Base-by-base conservation (phyloP, 2,797 vertebrate species). In the Bradypodion ventrale region DNA sequence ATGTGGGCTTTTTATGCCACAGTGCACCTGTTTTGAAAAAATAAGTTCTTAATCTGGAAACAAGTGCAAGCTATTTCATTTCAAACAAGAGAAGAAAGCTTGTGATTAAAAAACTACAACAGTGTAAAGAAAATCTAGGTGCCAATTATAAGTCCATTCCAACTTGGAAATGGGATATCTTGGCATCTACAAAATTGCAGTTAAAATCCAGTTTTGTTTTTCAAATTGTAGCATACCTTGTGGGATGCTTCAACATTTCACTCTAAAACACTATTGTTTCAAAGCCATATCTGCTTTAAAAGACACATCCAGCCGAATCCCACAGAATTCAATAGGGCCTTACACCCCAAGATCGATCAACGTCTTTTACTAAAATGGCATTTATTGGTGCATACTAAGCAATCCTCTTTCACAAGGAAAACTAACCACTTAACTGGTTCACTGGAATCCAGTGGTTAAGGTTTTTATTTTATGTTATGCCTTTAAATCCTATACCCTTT, bases 1-100 rank as follows among this genome's bases (percentile, higher is more conserved):
- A 81, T 77, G 95, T 94, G 95, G 95, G 87, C 78, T 62, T 79
- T 40, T 4, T 42, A 27, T 7, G 1, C 32, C 68, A 66, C 10
- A 42, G 10, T 15, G 27, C 16, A 59, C n/a, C 3, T 37, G 21
- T 66, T 68, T 74, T 32, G 52, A 52, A 7, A 37, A 40, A 75
- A 56, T 35, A 42, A 29, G 16, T 13, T 66, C 63, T 4, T 19
- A 23, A 59, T 77, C 9, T 6, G 44, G 49, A 35, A 83, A 35
- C 9, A 16, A n/a, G 49, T 62, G 56, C 13, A 7, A 62, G 56
- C 42, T n/a, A 46, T 10, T 15, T 9, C 23, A 19, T 21, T 15
- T 42, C 23, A 59, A n/a, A 49, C 35, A 29, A 52, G 63, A 16
- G 35, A n/a, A n/a, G 10, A 70, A 44, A 49, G 16, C 40, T 40